Conservation (phyloP, 2,797 vertebrate species). For the Sebastes umbrosus region DNA sequence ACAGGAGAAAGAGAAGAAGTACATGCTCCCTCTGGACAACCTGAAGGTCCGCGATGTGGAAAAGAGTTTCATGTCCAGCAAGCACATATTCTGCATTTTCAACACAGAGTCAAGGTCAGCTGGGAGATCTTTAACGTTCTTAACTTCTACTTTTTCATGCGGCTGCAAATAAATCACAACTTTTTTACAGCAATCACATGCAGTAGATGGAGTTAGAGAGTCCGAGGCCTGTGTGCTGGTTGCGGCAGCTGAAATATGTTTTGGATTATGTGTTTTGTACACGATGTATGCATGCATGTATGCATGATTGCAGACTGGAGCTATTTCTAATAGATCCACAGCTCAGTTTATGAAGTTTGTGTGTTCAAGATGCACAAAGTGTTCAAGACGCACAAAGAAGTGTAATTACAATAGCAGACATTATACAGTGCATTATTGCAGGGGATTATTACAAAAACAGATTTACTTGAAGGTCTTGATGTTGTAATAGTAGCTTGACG, state of each 20-base stretch:
- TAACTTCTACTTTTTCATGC: not conserved
- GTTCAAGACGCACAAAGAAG: not conserved
- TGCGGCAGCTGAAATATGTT: constrained; percentile 40
- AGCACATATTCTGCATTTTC: constrained; percentile 96
- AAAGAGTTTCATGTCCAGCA: constrained; percentile 92
- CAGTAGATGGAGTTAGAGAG: constrained; percentile 16
- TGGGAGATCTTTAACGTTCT: not conserved
- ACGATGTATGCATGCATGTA: constrained; percentile 10
- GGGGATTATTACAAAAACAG: not conserved
- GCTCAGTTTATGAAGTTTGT: not conserved
- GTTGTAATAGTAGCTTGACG: not conserved
- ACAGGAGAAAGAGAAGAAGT: constrained; percentile 95
- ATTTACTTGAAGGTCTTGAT: not conserved
- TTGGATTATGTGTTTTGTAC: constrained; percentile 38
- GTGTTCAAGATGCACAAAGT: not conserved
- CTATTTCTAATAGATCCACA: not conserved
- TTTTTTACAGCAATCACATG: not conserved
- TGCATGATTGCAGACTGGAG: not conserved
- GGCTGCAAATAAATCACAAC: constrained; percentile 1
- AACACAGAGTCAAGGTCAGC: constrained; percentile 90
- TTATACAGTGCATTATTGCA: not conserved
- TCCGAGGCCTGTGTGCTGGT: constrained; percentile 16
- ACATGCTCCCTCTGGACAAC: constrained; percentile 94
- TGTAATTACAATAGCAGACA: not conserved
- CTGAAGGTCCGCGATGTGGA: constrained; percentile 92